Conservation (phyloP, 2,888 invertebrate genomes). For the Keiferia lycopersicella region DNA sequence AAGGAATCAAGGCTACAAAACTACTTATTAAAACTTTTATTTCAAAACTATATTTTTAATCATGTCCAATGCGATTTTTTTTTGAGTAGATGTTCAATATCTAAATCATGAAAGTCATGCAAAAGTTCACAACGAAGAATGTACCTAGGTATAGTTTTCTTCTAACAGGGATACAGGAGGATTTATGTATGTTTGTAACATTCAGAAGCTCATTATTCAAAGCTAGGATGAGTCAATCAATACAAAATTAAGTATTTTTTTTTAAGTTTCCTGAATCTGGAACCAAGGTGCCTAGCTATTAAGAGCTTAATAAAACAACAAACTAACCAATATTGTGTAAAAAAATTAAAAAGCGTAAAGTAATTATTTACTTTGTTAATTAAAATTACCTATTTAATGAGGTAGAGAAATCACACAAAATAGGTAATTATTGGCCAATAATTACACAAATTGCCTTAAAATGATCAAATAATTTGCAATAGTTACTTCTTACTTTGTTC, state of each 20-base stretch:
- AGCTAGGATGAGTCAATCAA: no score
- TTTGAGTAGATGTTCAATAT: no score
- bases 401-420: slow-evolving; percentile 33
- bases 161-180: no score
- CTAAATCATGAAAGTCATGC: no score
- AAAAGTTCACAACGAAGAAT: no score
- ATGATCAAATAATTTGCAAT: not conserved
- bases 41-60: no score
- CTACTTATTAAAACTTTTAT: no score
- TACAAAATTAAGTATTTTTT: not conserved
- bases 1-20: no score
- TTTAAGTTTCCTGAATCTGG: slow-evolving; percentile 16
- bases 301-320: slow-evolving; percentile 11
- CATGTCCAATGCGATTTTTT: no score
- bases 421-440: slow-evolving; percentile 36
- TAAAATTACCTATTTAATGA: not conserved
- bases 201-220: no score
- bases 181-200: no score
- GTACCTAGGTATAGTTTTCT: no score
- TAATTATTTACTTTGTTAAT: not conserved
- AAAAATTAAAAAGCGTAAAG: not conserved
- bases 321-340: slow-evolving; percentile 21
- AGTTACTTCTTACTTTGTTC: not conserved
- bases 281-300: slow-evolving; percentile 18
- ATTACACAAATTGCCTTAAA: slow-evolving; percentile 11